phyloP scores from a whole-genome alignment of 2,888 invertebrate genomes.

The Heteromurus nitidus region DNA sequence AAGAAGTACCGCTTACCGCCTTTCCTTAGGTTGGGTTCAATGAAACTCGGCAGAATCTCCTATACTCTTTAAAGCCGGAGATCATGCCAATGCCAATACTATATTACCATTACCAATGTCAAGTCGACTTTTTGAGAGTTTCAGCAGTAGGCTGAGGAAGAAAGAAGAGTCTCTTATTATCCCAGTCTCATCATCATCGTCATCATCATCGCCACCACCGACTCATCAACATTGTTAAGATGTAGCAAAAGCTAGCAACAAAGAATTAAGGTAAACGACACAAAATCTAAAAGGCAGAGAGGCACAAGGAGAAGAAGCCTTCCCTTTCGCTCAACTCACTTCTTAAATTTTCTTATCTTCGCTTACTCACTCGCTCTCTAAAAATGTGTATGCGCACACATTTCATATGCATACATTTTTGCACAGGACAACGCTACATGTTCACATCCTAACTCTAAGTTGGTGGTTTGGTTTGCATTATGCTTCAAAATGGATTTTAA shows the following conservation, averaged over 20 bases:
- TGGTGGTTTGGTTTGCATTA: neutral
- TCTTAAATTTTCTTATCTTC: too few species aligned
- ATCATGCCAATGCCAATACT: neutral
- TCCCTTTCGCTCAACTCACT: constrained; percentile 8
- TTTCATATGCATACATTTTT: neutral
- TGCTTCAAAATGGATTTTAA: neutral
- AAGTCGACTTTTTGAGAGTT: neutral
- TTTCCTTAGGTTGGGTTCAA: constrained; percentile 22
- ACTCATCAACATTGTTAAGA: too few species aligned
- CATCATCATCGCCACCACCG: too few species aligned
- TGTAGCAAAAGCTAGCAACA: constrained; percentile 13
- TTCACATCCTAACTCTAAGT: neutral
- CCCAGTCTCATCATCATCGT: neutral
- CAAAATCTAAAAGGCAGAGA: constrained; percentile 14
- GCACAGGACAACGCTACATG: neutral
- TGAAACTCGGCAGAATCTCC: constrained; percentile 23
- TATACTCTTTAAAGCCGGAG: constrained; percentile 12
- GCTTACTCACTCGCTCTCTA: neutral
- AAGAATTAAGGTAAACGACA: constrained; percentile 21
- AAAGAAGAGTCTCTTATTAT: neutral
- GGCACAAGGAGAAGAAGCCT: too few species aligned
- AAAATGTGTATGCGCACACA: neutral
- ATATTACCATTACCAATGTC: too few species aligned
- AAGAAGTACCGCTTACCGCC: constrained; percentile 21
- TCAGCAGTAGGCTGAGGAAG: constrained; percentile 13